Evolutionary conservation across 1,140 invertebrate genomes (phyloP).

Genomic region (Bombus huntii): DNA sequence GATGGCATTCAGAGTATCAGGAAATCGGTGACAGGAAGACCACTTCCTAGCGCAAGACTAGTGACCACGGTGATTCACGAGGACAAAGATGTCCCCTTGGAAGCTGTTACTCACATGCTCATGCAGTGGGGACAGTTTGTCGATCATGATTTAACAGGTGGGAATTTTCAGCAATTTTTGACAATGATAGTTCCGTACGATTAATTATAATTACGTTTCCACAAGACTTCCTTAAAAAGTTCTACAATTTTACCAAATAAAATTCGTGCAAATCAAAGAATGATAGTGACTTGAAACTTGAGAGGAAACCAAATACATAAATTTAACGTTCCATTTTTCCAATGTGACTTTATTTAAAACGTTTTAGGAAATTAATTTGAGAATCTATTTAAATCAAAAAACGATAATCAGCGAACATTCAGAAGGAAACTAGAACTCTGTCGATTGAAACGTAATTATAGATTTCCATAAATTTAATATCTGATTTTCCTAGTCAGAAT

Average conservation of each 20-base stretch:
- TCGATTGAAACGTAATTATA: too few relatives aligned
- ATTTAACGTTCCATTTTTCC: neutral
- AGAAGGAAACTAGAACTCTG: too few relatives aligned
- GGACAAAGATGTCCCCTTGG: conserved; percentile 83
- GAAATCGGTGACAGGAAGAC: conserved; percentile 83
- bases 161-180: neutral
- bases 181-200: neutral
- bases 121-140: conserved; percentile 95
- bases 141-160: conserved; percentile 91
- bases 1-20: conserved; percentile 86
- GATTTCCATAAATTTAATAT: neutral
- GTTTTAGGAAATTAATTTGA: too few relatives aligned
- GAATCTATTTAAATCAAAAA: too few relatives aligned
- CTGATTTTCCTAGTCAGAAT: neutral
- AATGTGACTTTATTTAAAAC: neutral
- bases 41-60: conserved; percentile 87
- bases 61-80: conserved; percentile 87
- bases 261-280: too few relatives aligned
- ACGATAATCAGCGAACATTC: too few relatives aligned
- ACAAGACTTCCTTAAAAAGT: neutral
- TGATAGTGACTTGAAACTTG: too few relatives aligned
- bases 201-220: neutral
- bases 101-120: conserved; percentile 88
- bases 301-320: too few relatives aligned
- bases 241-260: too few relatives aligned